Conservation (phyloP, 1,140 invertebrate species). For the Cylas formicarius region DNA sequence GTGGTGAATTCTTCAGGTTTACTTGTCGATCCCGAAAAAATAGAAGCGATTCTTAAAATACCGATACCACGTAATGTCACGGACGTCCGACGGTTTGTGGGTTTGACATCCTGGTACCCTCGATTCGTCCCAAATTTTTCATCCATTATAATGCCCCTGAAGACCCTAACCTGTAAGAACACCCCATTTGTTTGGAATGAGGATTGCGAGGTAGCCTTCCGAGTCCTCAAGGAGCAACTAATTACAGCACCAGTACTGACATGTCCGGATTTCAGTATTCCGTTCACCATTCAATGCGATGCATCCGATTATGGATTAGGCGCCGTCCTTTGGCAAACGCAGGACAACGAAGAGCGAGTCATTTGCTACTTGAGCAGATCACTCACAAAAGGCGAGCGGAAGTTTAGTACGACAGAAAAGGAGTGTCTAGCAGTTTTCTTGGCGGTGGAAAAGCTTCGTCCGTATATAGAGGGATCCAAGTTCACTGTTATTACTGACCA, state of each 20-base stretch:
- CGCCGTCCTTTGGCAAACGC: slow-evolving; percentile 25
- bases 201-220: slow-evolving; percentile 14
- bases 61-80: slow-evolving; percentile 27
- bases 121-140: slow-evolving; percentile 42
- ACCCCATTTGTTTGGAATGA: slow-evolving; percentile 30
- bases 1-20: too few species aligned
- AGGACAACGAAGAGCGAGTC: slow-evolving; percentile 16
- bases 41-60: slow-evolving; percentile 23
- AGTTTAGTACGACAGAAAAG: slow-evolving; percentile 43
- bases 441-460: slow-evolving; percentile 41
- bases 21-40: slow-evolving; percentile 30
- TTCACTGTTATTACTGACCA: slow-evolving; percentile 44
- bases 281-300: slow-evolving; percentile 25
- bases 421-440: slow-evolving; percentile 45
- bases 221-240: slow-evolving; percentile 21
- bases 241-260: slow-evolving; percentile 23
- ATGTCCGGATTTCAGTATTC: slow-evolving; percentile 25
- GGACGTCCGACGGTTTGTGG: too few species aligned
- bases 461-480: slow-evolving; percentile 41
- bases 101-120: slow-evolving; percentile 41
- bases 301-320: slow-evolving; percentile 23
- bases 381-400: slow-evolving; percentile 29
- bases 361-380: slow-evolving; percentile 28
- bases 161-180: too few species aligned
- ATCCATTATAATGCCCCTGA: slow-evolving; percentile 36